Evolutionary conservation across 2,113 vertebrate species (phyloP).

Genomic region (Burhinus oedicnemus): DNA sequence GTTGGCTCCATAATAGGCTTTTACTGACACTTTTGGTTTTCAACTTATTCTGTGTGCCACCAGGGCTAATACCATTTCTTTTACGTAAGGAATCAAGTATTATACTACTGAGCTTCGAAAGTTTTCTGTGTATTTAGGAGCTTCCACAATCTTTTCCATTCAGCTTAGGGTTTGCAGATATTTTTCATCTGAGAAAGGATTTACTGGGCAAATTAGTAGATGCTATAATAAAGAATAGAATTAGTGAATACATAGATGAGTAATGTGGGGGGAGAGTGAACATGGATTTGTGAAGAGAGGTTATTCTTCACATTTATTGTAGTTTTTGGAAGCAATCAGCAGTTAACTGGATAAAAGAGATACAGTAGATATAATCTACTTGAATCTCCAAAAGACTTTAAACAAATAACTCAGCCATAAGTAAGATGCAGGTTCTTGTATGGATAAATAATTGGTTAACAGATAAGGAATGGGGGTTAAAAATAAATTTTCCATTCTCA

Average conservation of each 20-base stretch:
- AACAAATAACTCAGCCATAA: background rate
- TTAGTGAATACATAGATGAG: background rate
- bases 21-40: background rate
- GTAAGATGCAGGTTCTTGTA: background rate
- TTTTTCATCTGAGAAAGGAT: background rate
- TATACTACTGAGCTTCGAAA: background rate
- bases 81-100: background rate
- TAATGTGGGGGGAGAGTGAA: background rate
- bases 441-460: background rate
- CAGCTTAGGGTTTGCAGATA: background rate
- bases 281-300: background rate
- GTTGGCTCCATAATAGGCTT: background rate
- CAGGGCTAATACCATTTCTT: background rate
- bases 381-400: background rate
- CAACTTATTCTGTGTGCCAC: background rate
- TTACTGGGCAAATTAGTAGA: background rate
- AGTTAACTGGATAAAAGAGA: background rate
- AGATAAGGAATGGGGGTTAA: background rate
- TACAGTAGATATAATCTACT: background rate
- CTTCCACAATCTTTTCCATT: background rate
- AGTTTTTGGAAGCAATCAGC: background rate
- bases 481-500: background rate
- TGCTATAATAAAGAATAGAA: background rate
- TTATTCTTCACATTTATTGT: background rate
- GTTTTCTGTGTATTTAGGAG: background rate